Evolutionary conservation across 2,797 vertebrate species (phyloP).

Genomic region (Tenualosa thibaudeaui): DNA sequence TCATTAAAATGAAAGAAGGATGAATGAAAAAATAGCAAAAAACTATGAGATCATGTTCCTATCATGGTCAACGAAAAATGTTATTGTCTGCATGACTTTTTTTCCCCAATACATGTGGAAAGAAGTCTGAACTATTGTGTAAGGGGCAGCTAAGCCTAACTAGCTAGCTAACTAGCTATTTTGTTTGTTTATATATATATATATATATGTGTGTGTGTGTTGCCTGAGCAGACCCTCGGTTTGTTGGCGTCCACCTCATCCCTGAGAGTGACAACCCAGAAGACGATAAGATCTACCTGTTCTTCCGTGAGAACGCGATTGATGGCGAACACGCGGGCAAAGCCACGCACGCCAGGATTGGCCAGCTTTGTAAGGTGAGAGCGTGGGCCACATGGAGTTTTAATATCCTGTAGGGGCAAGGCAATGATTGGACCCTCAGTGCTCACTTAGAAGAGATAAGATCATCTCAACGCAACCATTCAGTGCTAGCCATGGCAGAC

Average conservation of each 20-base stretch:
- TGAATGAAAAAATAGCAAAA: background rate
- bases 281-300: conserved; percentile 97
- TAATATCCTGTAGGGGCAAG: background rate
- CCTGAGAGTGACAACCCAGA: conserved; percentile 97
- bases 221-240: conserved; percentile 84
- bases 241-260: conserved; percentile 88
- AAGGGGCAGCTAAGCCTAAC: background rate
- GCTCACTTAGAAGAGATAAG: background rate
- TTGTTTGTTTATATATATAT: conserved; percentile 5
- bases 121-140: background rate
- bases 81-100: background rate
- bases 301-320: conserved; percentile 97
- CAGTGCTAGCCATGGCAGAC: background rate
- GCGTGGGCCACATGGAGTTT: background rate
- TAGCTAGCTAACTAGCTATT: too few relatives aligned
- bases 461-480: background rate
- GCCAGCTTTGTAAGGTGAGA: conserved; percentile 95
- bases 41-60: background rate
- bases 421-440: background rate
- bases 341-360: conserved; percentile 93
- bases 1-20: background rate
- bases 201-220: background rate
- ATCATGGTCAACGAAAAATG: background rate
- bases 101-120: too few relatives aligned
- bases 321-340: conserved; percentile 96